Evolutionary conservation across 2,888 invertebrate species (phyloP), one percentile per base, ranked within the genome.

Genomic region (Xylota sylvarum): DNA sequence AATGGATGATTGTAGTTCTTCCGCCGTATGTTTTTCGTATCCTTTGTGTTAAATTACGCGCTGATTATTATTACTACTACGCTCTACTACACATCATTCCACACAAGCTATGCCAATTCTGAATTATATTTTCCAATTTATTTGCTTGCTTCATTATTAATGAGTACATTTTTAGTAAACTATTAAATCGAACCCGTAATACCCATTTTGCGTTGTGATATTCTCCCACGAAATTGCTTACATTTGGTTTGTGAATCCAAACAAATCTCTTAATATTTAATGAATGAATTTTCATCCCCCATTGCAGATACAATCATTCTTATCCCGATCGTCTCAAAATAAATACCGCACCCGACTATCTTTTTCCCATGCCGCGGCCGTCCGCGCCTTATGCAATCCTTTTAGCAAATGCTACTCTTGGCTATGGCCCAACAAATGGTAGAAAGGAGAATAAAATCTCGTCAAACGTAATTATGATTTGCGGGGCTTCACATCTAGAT

Each of bases 301-400:
- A 48, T 19, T 48, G 65, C 35, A 65, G 35, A 50, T 23, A 37
- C 50, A 50, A 17, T 32, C 14, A 17, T 27, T 30, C 27, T 46
- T 46, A 64, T 30, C 32, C 12, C 10, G 48, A 4, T 23, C 19
- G 40, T 40, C n/a, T 40, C 23, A 50, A 2, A 50, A 23, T 12
- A 50, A 10, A 23, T 14, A 43, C 14, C 43, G 43, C 9, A 4
- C 32, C 12, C 23, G 27, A 5, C 17, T 17, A 9, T 19, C 6
- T 50, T 10, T 50, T 23, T 10, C n/a, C 50, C 10, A 50, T 17
- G 46, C 14, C 60, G n/a, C n/a, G n/a, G n/a, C n/a, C n/a, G n/a
- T n/a, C n/a, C n/a, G n/a, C n/a, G 23, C 40, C 52, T 52, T 69
- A 35, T 69, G 37, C 67, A 69, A 69, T 43, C n/a, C 12, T 69